These are phyloP conservation scores for Poeciliopsis infans DNA, from an alignment of 2,797 vertebrate species.

Conservation along the genomic window DNA sequence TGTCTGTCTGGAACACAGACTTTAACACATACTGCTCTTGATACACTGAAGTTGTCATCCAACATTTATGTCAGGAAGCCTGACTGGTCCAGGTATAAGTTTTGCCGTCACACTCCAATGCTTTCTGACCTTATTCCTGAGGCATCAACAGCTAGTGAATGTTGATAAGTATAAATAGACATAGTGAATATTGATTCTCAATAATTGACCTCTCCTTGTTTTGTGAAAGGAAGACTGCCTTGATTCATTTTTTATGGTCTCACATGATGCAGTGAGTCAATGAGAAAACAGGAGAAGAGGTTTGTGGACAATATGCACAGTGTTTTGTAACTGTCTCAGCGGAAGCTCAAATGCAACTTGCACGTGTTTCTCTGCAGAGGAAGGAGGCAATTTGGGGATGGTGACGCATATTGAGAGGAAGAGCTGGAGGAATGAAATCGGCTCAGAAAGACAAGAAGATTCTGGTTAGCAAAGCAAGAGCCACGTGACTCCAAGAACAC, in stretches of 20 bases:
- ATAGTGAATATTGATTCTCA: not conserved
- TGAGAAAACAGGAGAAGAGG: constrained; percentile 6
- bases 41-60: not conserved
- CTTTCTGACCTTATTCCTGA: constrained; percentile 10
- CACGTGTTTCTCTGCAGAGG: constrained; percentile 47
- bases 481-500: constrained; percentile 38
- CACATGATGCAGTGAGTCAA: constrained; percentile 51
- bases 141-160: not conserved
- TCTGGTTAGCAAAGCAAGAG: constrained; percentile 46
- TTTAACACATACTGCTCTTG: not conserved
- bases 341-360: constrained; percentile 23
- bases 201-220: constrained; percentile 53
- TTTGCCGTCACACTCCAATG: not conserved
- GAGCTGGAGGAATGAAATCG: constrained; percentile 42
- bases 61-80: not conserved
- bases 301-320: constrained; percentile 32
- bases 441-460: constrained; percentile 57
- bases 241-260: constrained; percentile 35
- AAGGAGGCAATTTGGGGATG: constrained; percentile 46
- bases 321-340: constrained; percentile 46
- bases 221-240: constrained; percentile 38
- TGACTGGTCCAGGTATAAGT: not conserved
- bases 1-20: too few species aligned
- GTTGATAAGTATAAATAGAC: constrained; percentile 5
- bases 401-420: constrained; percentile 53